phyloP scores from a whole-genome alignment of 2,113 vertebrate genomes.

The Meriones unguiculatus region DNA sequence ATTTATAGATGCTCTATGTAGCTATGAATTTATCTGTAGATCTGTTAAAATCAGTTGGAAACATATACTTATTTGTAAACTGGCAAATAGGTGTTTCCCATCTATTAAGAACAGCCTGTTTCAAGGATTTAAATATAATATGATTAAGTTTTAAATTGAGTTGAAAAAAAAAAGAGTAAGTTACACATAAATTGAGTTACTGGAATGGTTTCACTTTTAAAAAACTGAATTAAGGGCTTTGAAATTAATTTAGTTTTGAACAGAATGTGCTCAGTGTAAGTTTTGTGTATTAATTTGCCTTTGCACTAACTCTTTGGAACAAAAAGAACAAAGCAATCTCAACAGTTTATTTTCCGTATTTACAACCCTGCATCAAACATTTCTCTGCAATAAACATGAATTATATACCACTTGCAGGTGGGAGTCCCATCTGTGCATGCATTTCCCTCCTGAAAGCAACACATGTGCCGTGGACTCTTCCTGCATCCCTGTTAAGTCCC shows the following conservation, averaged over 20 bases:
- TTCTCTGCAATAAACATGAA: neutral
- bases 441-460: neutral
- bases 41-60: neutral
- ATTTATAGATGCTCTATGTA: neutral
- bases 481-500: neutral
- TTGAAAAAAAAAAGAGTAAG: conserved; percentile 53
- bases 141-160: conserved; percentile 72
- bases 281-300: conserved; percentile 61
- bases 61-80: neutral
- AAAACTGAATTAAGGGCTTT: conserved; percentile 69
- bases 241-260: conserved; percentile 76
- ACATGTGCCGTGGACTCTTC: neutral
- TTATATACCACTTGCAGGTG: neutral
- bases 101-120: conserved; percentile 37
- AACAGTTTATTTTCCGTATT: conserved; percentile 56
- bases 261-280: conserved; percentile 48
- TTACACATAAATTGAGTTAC: conserved; percentile 72
- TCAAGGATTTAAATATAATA: conserved; percentile 68
- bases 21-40: neutral
- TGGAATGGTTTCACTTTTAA: conserved; percentile 65
- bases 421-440: neutral
- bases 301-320: conserved; percentile 43
- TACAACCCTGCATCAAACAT: neutral
- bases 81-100: neutral
- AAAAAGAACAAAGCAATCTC: conserved; percentile 41